Conservation (phyloP, 1,140 invertebrate species). For the Drosophila arizonae region DNA sequence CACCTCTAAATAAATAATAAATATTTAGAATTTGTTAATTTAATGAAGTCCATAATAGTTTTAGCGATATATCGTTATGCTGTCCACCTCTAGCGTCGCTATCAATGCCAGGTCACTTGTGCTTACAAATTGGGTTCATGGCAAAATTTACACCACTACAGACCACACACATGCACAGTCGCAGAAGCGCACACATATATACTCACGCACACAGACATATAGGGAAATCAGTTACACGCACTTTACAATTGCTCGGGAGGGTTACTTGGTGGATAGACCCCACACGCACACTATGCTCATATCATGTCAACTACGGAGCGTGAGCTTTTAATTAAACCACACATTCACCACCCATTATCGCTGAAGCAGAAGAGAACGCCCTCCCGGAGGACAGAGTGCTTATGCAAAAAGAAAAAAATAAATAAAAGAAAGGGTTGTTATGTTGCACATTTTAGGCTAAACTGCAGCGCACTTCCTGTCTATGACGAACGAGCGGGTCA, state of each 20-base stretch:
- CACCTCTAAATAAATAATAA: not conserved
- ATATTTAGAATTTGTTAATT: too few species aligned
- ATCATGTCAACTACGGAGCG: conserved; percentile 23
- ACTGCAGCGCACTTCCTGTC: conserved; percentile 37
- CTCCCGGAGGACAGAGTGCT: not conserved
- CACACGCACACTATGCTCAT: conserved; percentile 1
- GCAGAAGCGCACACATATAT: conserved; percentile 3
- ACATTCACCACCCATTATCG: conserved; percentile 42
- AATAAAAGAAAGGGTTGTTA: conserved; percentile 29
- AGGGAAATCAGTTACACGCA: conserved; percentile 54
- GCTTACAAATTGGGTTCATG: conserved; percentile 68
- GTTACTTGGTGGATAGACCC: conserved; percentile 33
- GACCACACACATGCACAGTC: conserved; percentile 2
- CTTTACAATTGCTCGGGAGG: conserved; percentile 48
- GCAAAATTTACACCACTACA: conserved; percentile 34
- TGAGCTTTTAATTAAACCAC: conserved; percentile 71
- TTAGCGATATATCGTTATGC: conserved; percentile 8
- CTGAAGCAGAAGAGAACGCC: conserved; percentile 10
- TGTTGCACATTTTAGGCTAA: conserved; percentile 50
- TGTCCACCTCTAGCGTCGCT: conserved; percentile 15
- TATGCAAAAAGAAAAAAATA: not conserved
- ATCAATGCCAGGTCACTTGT: conserved; percentile 34
- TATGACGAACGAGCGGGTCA: conserved; percentile 4
- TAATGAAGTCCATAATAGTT: too few species aligned
- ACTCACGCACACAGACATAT: not conserved